Base-by-base conservation (phyloP, 2,113 vertebrate genomes). In the Neopipo cinnamomea region DNA sequence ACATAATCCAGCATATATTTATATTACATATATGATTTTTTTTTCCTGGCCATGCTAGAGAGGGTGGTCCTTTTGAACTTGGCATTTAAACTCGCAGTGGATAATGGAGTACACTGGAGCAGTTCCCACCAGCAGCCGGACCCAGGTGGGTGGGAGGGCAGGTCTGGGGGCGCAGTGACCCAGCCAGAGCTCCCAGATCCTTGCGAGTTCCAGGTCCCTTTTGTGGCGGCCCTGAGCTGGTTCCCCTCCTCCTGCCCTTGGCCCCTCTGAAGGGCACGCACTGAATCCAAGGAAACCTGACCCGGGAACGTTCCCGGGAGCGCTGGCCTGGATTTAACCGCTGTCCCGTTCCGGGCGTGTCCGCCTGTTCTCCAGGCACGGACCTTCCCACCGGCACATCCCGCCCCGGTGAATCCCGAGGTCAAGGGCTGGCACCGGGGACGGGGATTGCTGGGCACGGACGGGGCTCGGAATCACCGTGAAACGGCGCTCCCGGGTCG, bases 401-500 rank as follows among this genome's bases (percentile, higher is more conserved):
- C 35, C 3, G 67, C 41, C 24, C 8, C 72, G 8, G 31, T 5
- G 46, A 31, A 17, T 16, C 3, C 39, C 17, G 7, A 39, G 39
- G 53, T 28, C 21, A 17, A 44, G 46, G 9, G 11, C 33, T 23
- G 55, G 33, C 56, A 25, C 23, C 23, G 58, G n/a, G 58, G 10
- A 27, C 23, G 3, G 58, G 24, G 16, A 5, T 8, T 6, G 25
- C 67, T 8, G 50, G 18, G 14, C 56, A 6, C 9, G 0, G 2
- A 3, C 3, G 8, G 80, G 9, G 4, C 39, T 11, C 1, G 6
- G n/a, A 9, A 5, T 2, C 9, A 0, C 55, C 12, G 30, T 28
- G 20, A 2, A 31, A 16, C 0, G 24, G 14, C 35, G 22, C 6
- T 0, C 2, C 7, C 0, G 28, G 3, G 2, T 0, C 8, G 5